phyloP scores from a whole-genome alignment of 23 tunicate genomes.

The Trididemnum nubilum region DNA sequence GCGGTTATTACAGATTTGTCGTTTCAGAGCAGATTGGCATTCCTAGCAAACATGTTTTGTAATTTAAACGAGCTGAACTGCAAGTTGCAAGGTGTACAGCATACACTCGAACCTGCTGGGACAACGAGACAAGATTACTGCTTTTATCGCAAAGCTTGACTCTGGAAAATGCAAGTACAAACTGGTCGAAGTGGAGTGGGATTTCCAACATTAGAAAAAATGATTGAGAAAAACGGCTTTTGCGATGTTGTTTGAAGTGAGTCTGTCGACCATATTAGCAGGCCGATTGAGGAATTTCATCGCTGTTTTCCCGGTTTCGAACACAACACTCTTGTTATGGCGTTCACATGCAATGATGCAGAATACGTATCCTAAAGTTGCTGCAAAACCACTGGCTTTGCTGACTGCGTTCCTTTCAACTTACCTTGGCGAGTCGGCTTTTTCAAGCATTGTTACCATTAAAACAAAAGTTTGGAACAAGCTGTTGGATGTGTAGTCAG shows the following conservation, averaged over 20 bases:
- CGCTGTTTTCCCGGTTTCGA: constrained; percentile 55
- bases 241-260: constrained; percentile 28
- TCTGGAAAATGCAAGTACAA: constrained; percentile 30
- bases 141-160: constrained; percentile 38
- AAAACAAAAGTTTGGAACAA: constrained; percentile 54
- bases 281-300: constrained; percentile 50
- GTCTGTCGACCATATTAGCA: constrained; percentile 36
- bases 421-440: constrained; percentile 24
- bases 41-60: constrained; percentile 57
- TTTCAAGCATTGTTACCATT: constrained; percentile 34
- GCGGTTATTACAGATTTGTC: constrained; percentile 2
- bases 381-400: constrained; percentile 46
- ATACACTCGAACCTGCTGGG: constrained; percentile 14
- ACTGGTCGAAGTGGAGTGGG: constrained; percentile 32
- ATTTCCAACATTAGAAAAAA: constrained; percentile 40
- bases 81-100: constrained; percentile 62
- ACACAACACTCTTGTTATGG: constrained; percentile 49
- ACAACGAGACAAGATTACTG: constrained; percentile 33
- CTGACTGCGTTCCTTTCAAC: constrained; percentile 40
- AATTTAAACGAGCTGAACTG: constrained; percentile 50
- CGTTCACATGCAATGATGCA: constrained; percentile 39
- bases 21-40: constrained; percentile 38
- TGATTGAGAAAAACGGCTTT: constrained; percentile 44
- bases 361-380: constrained; percentile 52
- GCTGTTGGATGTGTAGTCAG: constrained; percentile 13